Conservation (phyloP, 2,797 vertebrate genomes). For the Okamejei kenojei region DNA sequence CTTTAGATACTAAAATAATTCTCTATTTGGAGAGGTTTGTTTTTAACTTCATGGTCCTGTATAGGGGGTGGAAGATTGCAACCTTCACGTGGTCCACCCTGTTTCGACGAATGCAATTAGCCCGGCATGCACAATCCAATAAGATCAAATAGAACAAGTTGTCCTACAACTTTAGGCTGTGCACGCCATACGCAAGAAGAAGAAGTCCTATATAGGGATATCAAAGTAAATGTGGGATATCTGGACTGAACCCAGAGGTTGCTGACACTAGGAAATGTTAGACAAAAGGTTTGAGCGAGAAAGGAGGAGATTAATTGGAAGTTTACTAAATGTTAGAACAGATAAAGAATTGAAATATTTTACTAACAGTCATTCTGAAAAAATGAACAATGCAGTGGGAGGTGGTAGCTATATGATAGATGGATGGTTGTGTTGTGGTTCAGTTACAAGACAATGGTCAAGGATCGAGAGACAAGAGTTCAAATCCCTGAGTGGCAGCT, state of each 20-base stretch:
- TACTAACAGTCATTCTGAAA: not conserved
- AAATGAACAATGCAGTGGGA: not conserved
- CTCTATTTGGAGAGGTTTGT: not conserved
- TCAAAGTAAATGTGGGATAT: not conserved
- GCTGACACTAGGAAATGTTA: not conserved
- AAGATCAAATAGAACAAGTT: no score
- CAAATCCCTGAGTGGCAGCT: no score
- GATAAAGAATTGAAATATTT: not conserved
- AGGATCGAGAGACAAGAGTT: not conserved
- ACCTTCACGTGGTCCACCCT: no score
- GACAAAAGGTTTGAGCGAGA: not conserved
- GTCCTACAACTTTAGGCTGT: no score
- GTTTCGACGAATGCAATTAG: no score
- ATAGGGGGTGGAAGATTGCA: no score
- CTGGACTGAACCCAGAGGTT: not conserved
- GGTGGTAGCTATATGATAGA: not conserved
- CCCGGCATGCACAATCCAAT: no score
- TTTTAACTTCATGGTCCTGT: not conserved
- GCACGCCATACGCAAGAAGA: no score
- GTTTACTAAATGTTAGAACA: not conserved
- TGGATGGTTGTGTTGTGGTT: not conserved
- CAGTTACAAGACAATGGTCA: not conserved
- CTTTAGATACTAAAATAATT: conserved; percentile 11
- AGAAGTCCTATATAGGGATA: no score
- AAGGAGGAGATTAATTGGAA: not conserved